Evolutionary conservation across 1,140 invertebrate genomes (phyloP).

Genomic region (Macrobrachium nipponense): DNA sequence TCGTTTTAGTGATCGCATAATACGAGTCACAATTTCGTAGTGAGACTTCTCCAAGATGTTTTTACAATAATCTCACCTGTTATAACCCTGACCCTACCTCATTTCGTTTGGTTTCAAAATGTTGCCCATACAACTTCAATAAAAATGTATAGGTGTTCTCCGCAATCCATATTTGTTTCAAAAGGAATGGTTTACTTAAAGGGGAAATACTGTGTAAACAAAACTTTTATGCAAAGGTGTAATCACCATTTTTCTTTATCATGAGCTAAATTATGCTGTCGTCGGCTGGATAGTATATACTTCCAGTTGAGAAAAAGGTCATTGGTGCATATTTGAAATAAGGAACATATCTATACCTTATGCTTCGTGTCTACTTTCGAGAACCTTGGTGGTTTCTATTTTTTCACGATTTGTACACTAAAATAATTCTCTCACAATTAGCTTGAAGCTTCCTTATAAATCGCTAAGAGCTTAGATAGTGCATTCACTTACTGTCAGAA

Average conservation of each 20-base stretch:
- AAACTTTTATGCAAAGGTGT: too few species aligned
- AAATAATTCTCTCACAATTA: slow-evolving; percentile 6
- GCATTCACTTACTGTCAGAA: neutral
- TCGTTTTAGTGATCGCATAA: too few species aligned
- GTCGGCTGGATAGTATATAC: slow-evolving; percentile 18
- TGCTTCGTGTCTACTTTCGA: slow-evolving; percentile 7
- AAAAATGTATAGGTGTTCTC: too few species aligned
- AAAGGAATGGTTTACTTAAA: too few species aligned
- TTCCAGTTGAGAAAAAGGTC: slow-evolving; percentile 25
- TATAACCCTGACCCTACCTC: too few species aligned
- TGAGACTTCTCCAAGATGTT: too few species aligned
- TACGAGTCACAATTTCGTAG: too few species aligned
- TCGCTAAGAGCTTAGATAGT: slow-evolving; percentile 8
- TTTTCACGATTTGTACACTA: neutral
- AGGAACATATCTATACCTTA: neutral
- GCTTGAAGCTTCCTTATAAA: neutral
- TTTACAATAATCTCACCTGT: too few species aligned
- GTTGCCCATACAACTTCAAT: too few species aligned
- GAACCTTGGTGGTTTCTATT: slow-evolving; percentile 23
- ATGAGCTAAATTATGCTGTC: slow-evolving; percentile 3
- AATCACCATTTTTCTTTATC: slow-evolving; percentile 16
- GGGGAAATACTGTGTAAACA: too few species aligned
- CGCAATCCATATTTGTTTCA: too few species aligned
- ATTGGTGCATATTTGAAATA: slow-evolving; percentile 23
- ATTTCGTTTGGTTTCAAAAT: too few species aligned